Evolutionary conservation across 2,797 vertebrate genomes (phyloP), one percentile per base, ranked within the genome.

Genomic region (Morelia viridis): DNA sequence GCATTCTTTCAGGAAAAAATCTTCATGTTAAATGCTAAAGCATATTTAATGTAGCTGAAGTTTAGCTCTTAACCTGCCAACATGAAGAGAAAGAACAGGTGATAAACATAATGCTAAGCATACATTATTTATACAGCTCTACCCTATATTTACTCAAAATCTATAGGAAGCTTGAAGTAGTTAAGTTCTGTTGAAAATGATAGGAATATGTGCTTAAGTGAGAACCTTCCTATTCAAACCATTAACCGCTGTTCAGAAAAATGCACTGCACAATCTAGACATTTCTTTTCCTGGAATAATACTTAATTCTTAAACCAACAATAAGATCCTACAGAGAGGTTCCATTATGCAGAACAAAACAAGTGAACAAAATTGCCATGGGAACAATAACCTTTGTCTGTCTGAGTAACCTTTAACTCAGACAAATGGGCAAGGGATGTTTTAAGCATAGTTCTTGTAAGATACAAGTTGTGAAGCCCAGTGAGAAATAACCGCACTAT

Each of bases 331-430:
- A 5, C 35, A 50, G 15, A 91, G 53, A 11, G 71, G 60, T 76
- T 71, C 56, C 57, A 13, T 89, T 65, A 64, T 41, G 50, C n/a
- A 22, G 12, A 53, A 89, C 22, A 80, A 58, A 88, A 89, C 31
- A 89, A 89, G n/a, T 57, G 76, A 89, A 65, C 76, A 84, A 62
- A 87, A 89, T 64, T 85, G 28, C 31, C 87, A 92, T 53, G 85
- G 85, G 65, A 91, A 87, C 68, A 88, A 80, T 61, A 80, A 56
- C 15, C 12, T 50, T 46, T 89, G 31, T 85, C 87, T 46, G 24
- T 65, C 64, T 28, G 9, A 46, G 56, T 61, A 87, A 91, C 56
- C 65, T 87, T 80, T 87, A 87, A 13, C 85, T 89, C n/a, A 57
- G 31, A 89, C 58, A 53, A 88, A 91, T 62, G 57, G 26, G 19